These are phyloP conservation scores for Melanocharis versteri DNA, from an alignment of 2,113 vertebrate species.

Conservation along the genomic window DNA sequence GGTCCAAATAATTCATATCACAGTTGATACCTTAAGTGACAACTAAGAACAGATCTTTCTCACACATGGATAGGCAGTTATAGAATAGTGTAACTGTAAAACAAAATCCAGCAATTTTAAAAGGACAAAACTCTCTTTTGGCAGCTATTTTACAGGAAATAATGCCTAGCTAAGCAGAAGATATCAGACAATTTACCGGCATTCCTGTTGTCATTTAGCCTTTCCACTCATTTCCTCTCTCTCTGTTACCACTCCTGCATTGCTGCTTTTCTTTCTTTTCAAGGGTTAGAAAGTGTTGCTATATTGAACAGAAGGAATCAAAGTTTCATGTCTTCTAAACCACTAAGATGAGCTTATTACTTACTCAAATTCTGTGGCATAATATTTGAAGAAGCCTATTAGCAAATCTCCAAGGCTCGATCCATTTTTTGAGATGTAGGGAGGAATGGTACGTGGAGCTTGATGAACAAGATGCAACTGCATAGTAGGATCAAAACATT, in stretches of 20 bases:
- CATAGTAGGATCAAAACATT: slow-evolving; percentile 84
- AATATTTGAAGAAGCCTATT: slow-evolving; percentile 92
- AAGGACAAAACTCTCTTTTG: background rate
- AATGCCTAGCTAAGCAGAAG: background rate
- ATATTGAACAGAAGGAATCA: background rate
- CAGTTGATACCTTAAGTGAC: background rate
- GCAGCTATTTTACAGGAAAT: background rate
- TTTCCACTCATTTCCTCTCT: background rate
- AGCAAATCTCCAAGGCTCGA: slow-evolving; percentile 89
- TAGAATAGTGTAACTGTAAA: background rate
- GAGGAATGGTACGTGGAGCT: slow-evolving; percentile 78
- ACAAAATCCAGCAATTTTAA: background rate
- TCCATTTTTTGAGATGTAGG: slow-evolving; percentile 84
- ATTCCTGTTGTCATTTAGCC: background rate
- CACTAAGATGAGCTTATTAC: slow-evolving; percentile 13
- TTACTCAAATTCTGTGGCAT: slow-evolving; percentile 92
- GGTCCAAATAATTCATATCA: background rate
- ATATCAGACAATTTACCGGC: background rate
- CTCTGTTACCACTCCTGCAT: background rate
- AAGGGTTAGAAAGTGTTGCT: background rate
- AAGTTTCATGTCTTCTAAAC: background rate
- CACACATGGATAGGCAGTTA: background rate
- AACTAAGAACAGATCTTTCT: background rate
- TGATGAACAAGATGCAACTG: slow-evolving; percentile 86
- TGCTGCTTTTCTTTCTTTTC: background rate